These are phyloP conservation scores for Beris morrisii DNA, from an alignment of 2,888 invertebrate species.

Conservation along the genomic window DNA sequence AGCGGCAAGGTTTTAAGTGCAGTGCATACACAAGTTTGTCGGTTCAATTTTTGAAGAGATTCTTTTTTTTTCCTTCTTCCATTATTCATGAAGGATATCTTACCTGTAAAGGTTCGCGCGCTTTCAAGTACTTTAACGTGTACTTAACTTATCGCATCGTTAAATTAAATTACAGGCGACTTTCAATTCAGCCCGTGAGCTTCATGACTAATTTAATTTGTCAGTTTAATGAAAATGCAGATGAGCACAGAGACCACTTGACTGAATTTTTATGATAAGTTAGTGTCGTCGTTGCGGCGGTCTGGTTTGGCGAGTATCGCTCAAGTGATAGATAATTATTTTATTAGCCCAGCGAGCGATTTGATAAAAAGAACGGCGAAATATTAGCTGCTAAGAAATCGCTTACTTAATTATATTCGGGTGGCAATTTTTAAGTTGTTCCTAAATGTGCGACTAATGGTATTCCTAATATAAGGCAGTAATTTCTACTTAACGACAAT, in stretches of 20 bases:
- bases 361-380: no score
- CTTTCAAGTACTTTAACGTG: constrained; percentile 27
- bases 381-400: no score
- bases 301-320: neutral
- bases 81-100: constrained; percentile 8
- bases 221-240: constrained; percentile 31
- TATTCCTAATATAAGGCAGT: no score
- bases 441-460: no score
- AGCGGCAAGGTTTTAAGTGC: constrained; percentile 34
- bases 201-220: constrained; percentile 33
- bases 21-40: constrained; percentile 32
- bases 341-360: no score
- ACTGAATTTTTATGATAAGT: constrained; percentile 29
- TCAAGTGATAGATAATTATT: no score
- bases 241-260: constrained; percentile 22
- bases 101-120: constrained; percentile 20
- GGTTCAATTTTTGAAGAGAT: constrained; percentile 6
- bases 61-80: neutral
- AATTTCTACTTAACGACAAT: no score
- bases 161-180: constrained; percentile 31
- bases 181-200: constrained; percentile 30
- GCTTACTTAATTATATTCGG: no score
- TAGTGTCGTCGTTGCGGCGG: constrained; percentile 7
- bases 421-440: no score
- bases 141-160: constrained; percentile 31